phyloP scores from a whole-genome alignment of 2,113 vertebrate genomes.

The Poecilia latipinna region DNA sequence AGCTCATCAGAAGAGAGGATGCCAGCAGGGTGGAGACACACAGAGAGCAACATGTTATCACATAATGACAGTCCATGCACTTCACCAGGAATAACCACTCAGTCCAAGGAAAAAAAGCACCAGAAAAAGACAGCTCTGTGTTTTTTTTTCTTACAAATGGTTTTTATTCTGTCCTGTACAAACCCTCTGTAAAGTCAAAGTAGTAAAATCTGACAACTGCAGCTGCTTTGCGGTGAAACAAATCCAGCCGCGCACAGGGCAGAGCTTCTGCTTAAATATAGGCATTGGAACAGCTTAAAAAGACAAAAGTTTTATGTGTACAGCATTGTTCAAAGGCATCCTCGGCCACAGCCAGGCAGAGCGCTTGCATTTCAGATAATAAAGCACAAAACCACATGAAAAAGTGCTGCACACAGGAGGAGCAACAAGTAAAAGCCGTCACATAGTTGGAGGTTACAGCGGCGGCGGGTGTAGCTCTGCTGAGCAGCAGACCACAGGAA shows the following conservation, averaged over 20 bases:
- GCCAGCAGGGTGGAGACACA: conserved; percentile 52
- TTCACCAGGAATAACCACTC: conserved; percentile 53
- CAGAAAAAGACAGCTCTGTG: background rate
- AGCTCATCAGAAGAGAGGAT: conserved; percentile 29
- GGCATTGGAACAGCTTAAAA: conserved; percentile 68
- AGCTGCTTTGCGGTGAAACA: conserved; percentile 50
- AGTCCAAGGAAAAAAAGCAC: conserved; percentile 11
- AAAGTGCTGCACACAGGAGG: conserved; percentile 60
- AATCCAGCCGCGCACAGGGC: conserved; percentile 49
- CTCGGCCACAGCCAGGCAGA: conserved; percentile 44
- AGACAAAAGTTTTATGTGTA: conserved; percentile 64
- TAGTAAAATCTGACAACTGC: conserved; percentile 43
- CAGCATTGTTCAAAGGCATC: conserved; percentile 66
- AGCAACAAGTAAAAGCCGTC: conserved; percentile 69
- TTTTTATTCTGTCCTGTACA: conserved; percentile 73
- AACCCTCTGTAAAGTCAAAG: conserved; percentile 51
- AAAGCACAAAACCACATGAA: conserved; percentile 70
- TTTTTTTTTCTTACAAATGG: conserved; percentile 44
- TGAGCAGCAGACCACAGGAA: conserved; percentile 77
- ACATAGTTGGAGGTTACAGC: conserved; percentile 67
- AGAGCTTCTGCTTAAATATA: conserved; percentile 72
- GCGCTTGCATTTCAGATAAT: conserved; percentile 69
- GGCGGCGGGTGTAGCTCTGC: conserved; percentile 70
- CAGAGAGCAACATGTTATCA: conserved; percentile 38
- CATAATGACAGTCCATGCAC: conserved; percentile 56